Evolutionary conservation across 2,797 vertebrate species (phyloP), one percentile per base, ranked within the genome.

Genomic region (Cryptoprocta ferox): DNA sequence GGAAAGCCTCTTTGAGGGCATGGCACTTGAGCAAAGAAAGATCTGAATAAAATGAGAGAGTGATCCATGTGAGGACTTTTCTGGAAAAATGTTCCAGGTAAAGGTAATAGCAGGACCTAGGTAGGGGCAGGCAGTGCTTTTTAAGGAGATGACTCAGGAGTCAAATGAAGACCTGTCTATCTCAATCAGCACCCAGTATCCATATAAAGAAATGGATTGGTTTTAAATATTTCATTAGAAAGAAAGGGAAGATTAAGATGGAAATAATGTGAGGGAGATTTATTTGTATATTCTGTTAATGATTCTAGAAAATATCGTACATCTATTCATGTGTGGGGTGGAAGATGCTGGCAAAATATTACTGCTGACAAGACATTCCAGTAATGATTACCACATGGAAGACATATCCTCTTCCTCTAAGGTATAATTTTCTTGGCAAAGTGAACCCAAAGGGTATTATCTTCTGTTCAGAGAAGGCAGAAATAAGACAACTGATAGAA

Each of bases 381-480:
- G 8, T 48, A 81, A 30, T 71, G 35, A 76, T 70, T 79, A 89
- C 30, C 26, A 45, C 50, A 18, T 28, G 30, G 24, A 79, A 65
- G 73, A 71, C 26, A 42, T 21, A 9, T 26, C 53, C 13, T 63
- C 42, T 84, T 84, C 63, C 89, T 89, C 12, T 92, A 56, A 79
- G 32, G 9, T 56, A 19, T 78, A 71, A 39, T 88, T 87, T 87
- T 94, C 70, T 79, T 91, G 63, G 82, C 30, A 37, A 9, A 56
- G 35, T 48, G 32, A 84, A 85, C 59, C 68, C 37, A 89, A 59
- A 94, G 45, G 30, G 18, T 65, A 14, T 76, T 93, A 11, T 76
- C 35, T 84, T 93, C 81, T 86, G 5, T 93, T 91, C 37, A 86
- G 80, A 95, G 65, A 81, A 89, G 24, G 24, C 63, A 94, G 39